phyloP scores from a whole-genome alignment of 2,888 invertebrate species.

The Halictus quadricinctus region DNA sequence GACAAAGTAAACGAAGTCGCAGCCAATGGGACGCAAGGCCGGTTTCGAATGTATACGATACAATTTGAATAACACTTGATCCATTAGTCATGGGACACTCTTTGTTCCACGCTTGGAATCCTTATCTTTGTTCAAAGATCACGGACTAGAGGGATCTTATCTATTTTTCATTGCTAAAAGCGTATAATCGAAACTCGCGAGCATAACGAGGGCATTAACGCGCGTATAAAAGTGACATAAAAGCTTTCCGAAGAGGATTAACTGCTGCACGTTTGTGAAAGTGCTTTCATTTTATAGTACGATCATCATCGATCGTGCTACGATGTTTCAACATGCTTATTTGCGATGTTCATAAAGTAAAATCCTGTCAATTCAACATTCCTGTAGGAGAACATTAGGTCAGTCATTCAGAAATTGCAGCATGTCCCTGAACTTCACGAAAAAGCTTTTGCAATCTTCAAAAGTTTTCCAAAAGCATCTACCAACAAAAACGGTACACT shows the following conservation, averaged over 20 bases:
- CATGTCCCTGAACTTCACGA: no score
- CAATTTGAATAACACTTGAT: background rate
- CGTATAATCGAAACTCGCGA: background rate
- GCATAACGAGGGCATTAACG: background rate
- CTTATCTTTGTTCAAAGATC: background rate
- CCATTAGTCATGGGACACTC: background rate
- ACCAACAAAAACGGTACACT: no score
- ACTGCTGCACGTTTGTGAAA: no score
- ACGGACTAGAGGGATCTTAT: background rate
- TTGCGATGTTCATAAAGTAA: no score
- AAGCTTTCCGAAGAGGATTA: background rate
- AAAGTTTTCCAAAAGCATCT: no score
- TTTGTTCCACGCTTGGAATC: background rate
- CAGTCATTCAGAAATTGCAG: no score
- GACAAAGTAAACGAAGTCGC: background rate
- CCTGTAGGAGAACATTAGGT: no score
- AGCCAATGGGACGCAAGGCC: background rate
- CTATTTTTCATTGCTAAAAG: background rate
- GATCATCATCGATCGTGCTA: no score
- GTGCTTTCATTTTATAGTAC: no score
- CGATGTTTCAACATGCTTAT: no score
- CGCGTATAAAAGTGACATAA: background rate
- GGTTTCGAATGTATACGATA: background rate
- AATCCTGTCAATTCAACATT: no score
- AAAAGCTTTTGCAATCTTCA: no score